A percentile compares a stretch with the other conserved stretches of the same genome.
These are phyloP conservation scores for Pterobdella sp. DNA, from an alignment of 2,888 invertebrate species.

Conservation along the genomic window DNA sequence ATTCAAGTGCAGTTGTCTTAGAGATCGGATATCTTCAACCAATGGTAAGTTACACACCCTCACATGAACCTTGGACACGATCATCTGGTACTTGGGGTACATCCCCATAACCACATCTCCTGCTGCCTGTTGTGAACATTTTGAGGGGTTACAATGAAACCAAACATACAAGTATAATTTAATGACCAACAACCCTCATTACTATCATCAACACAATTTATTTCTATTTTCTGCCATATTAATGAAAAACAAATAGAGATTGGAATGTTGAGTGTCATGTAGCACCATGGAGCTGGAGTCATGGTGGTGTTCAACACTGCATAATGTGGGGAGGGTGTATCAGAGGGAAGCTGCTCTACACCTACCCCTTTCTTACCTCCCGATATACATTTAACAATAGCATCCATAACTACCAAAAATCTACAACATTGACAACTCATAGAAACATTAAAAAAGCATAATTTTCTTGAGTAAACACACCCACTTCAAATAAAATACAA, in stretches of 20 bases:
- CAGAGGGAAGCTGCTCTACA: background rate
- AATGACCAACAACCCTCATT: too few relatives aligned
- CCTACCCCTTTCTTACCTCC: background rate
- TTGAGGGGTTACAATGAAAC: background rate
- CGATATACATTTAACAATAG: too few relatives aligned
- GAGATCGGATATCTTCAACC: constrained; percentile 86
- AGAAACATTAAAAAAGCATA: too few relatives aligned
- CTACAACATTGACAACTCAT: too few relatives aligned
- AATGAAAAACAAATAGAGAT: too few relatives aligned
- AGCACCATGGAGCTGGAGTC: background rate
- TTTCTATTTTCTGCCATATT: too few relatives aligned
- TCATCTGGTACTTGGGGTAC: constrained; percentile 90
- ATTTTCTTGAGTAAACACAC: too few relatives aligned
- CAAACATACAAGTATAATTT: too few relatives aligned
- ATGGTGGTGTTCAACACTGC: constrained; percentile 6
- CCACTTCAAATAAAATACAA: background rate
- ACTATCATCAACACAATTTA: too few relatives aligned
- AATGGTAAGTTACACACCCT: constrained; percentile 88
- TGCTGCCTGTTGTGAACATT: constrained; percentile 48
- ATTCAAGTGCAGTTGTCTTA: constrained; percentile 68
- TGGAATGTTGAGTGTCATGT: background rate
- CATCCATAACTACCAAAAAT: too few relatives aligned
- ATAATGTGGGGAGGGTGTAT: constrained; percentile 7
- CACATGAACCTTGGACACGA: constrained; percentile 86
- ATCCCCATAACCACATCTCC: constrained; percentile 74